Evolutionary conservation across 1,140 invertebrate genomes (phyloP).

Genomic region (Saccostrea cuccullata): DNA sequence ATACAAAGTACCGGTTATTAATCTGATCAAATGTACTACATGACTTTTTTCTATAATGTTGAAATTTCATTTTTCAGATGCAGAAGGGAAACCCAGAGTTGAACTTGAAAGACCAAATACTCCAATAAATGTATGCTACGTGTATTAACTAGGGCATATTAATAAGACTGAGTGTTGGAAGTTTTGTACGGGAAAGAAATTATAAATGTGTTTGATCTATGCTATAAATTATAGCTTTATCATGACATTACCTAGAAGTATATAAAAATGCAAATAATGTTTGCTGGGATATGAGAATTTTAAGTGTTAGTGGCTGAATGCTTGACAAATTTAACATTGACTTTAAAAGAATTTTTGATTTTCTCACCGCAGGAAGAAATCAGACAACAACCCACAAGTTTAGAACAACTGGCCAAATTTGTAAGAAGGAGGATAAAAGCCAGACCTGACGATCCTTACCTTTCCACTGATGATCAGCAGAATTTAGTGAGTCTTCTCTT

Average conservation of each 20-base stretch:
- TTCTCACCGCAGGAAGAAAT: constrained; percentile 69
- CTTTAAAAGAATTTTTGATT: neutral
- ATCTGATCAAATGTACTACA: too few relatives aligned
- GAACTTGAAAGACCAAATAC: constrained; percentile 73
- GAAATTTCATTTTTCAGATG: constrained; percentile 48
- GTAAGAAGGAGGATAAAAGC: constrained; percentile 71
- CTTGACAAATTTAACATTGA: too few relatives aligned
- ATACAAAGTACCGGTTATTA: too few relatives aligned
- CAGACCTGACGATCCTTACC: constrained; percentile 68
- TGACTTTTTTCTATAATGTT: too few relatives aligned
- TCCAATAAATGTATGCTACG: constrained; percentile 74
- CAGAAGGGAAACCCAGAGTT: constrained; percentile 63
- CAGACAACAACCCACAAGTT: constrained; percentile 67
- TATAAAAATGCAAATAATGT: too few relatives aligned
- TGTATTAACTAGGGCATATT: neutral
- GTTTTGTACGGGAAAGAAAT: too few relatives aligned
- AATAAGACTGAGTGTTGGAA: too few relatives aligned
- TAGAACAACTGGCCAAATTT: constrained; percentile 70
- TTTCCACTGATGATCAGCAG: constrained; percentile 73
- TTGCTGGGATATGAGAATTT: too few relatives aligned
- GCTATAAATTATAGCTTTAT: too few relatives aligned
- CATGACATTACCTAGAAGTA: too few relatives aligned
- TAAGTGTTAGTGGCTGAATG: too few relatives aligned
- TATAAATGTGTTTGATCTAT: too few relatives aligned
- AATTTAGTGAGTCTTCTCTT: constrained; percentile 66